phyloP scores from a whole-genome alignment of 2,888 invertebrate genomes.

The Synergus laeviventris region DNA sequence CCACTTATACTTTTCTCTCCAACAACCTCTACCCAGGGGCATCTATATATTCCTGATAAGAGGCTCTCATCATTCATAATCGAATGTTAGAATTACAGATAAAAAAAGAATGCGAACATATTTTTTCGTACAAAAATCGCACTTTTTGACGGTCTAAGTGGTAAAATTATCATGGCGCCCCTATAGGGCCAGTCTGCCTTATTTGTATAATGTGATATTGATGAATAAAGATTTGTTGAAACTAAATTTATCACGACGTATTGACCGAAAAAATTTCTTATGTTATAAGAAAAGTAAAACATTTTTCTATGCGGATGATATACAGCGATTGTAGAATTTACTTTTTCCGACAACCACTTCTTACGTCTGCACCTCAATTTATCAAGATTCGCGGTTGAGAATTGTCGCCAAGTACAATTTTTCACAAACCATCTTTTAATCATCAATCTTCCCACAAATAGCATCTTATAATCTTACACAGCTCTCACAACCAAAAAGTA shows the following conservation, averaged over 20 bases:
- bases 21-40: neutral
- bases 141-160: too few relatives aligned
- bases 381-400: neutral
- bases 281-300: neutral
- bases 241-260: too few relatives aligned
- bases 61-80: conserved; percentile 20
- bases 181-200: too few relatives aligned
- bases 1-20: too few relatives aligned
- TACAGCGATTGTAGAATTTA: neutral
- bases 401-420: neutral
- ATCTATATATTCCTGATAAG: conserved; percentile 18
- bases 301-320: neutral
- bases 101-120: neutral
- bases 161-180: too few relatives aligned
- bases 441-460: neutral
- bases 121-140: neutral
- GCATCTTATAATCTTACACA: neutral
- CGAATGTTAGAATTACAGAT: neutral
- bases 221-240: too few relatives aligned
- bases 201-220: too few relatives aligned
- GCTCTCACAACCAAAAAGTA: neutral
- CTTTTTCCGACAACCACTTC: neutral
- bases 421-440: neutral
- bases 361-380: neutral
- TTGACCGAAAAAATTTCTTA: too few relatives aligned